Evolutionary conservation across 2,113 vertebrate genomes (phyloP), one percentile per base, ranked within the genome.

Genomic region (Eclectus roratus): DNA sequence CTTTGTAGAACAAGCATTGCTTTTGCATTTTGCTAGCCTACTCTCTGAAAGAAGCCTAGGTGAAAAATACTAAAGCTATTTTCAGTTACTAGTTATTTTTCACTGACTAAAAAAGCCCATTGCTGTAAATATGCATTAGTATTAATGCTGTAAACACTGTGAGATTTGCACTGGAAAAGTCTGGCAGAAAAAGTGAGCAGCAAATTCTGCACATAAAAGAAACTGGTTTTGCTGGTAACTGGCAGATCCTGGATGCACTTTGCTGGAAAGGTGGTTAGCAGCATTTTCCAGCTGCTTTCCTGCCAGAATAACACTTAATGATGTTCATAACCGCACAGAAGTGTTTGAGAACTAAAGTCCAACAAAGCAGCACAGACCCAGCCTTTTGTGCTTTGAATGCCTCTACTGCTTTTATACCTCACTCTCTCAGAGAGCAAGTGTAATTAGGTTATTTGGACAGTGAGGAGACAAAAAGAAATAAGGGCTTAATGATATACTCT

Each of bases 391-490:
- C 94, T 92, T 60, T 66, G 94, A 77, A 17, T 82, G 66, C 43
- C 35, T 91, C 68, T 70, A 33, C 80, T 89, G 91, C 78, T 73
- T 85, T 80, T 37, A 13, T 77, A 68, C 52, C 14, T 2, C 39
- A 85, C 80, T 80, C 68, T 89, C 70, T 80, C 4, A 6, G 46
- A 95, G 79, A 92, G 71, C 77, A 68, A 64, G 55, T 55, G 50
- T 74, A 97, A 91, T 95, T 95, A 94, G 93, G 82, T 95, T 95
- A 79, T 93, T 92, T 92, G 96, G 96, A 31, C 95, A 96, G 89
- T 19, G 5, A 94, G 68, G 83, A 77, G 68, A 64, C 9, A 29
- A 39, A 46, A 69, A 81, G 91, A 80, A 94, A 58, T 35, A 65
- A n/a, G 90, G 72, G 37, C n/a, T 69, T 33, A 64, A 91, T 78